Percentiles rank a stretch among this genome's conserved stretches.
Conservation (phyloP, 1,140 invertebrate genomes). For the Heliconius hewitsoni region DNA sequence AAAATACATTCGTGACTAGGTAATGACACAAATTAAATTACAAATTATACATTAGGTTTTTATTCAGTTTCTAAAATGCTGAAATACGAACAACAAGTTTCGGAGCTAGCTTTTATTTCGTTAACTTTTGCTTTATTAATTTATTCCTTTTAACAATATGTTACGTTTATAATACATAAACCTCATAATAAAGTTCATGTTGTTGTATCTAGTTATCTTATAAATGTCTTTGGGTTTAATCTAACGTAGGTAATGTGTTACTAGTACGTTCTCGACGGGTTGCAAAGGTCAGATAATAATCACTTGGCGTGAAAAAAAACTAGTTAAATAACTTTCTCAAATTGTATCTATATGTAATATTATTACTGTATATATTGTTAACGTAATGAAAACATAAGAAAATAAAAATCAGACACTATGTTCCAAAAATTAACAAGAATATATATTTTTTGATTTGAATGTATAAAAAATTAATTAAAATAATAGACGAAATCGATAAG, state of each 20-base stretch:
- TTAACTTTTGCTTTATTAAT: not conserved
- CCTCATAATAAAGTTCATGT: slow-evolving; percentile 6
- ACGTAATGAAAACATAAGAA: not conserved
- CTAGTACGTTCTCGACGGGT: slow-evolving; percentile 22
- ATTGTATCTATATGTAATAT: not conserved
- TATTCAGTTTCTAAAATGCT: not conserved
- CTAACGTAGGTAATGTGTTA: slow-evolving; percentile 31
- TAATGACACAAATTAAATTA: slow-evolving; percentile 28
- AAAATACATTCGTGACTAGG: slow-evolving; percentile 29
- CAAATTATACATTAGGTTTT: slow-evolving; percentile 17
- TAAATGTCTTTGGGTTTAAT: slow-evolving; percentile 27
- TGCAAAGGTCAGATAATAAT: slow-evolving; percentile 35
- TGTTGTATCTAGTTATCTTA: slow-evolving; percentile 23
- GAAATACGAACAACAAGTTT: not conserved
- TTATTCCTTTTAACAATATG: not conserved
- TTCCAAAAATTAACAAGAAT: not conserved
- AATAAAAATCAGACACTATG: not conserved
- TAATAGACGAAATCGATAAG: not conserved
- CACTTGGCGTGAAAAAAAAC: slow-evolving; percentile 4
- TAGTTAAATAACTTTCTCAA: slow-evolving; percentile 3
- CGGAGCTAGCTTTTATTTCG: not conserved
- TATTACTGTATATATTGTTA: not conserved
- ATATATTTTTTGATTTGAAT: not conserved
- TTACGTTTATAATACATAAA: not conserved
- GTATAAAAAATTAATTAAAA: not conserved